Base-by-base conservation (phyloP, 2,797 vertebrate species). In the Mormyrops attenuatus region DNA sequence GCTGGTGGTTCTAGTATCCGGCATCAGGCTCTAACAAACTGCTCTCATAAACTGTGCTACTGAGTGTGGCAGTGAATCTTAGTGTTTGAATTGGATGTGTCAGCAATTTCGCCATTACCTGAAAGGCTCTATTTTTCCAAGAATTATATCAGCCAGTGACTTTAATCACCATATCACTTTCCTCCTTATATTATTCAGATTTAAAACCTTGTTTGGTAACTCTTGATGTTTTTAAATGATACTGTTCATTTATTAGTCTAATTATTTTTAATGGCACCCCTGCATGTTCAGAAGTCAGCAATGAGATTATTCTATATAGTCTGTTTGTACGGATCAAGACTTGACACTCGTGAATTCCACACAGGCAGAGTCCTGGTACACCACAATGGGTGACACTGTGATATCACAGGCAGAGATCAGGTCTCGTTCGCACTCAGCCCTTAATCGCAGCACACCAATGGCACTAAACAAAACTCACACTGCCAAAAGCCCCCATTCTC, bases 401-500 rank as follows among this genome's bases (percentile, higher is more conserved):
- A 69, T 11, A 13, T 69, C 30, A 13, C 26, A 69, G 60, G 26
- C 66, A 30, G 30, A 38, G 63, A 30, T 69, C 8, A 38, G 66
- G 66, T 73, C 30, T 73, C 13, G 11, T 26, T 73, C 66, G 38
- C 66, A 73, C 30, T 34, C 66, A 49, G 80, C 80, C 60, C 20
- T 20, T 85, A 22, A 20, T 26, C 9, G 84, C 84, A 53, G 26
- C 9, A 53, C 47, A 53, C 22, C 11, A 80, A 20, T 44, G 60
- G 60, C 44, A 15, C 15, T 38, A 90, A 52, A 77, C 26, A 8
- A 85, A 11, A 88, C 88, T 82, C 73, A 30, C 52, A 77, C 73
- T 11, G 49, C 15, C 90, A 89, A 93, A 91, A 91, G 57, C 89
- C 49, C 80, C 34, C 90, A 90, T 88, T 93, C 44, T 84, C 3